These are phyloP conservation scores for Vulpes vulpes DNA, from an alignment of 2,113 vertebrate species.

Conservation along the genomic window DNA sequence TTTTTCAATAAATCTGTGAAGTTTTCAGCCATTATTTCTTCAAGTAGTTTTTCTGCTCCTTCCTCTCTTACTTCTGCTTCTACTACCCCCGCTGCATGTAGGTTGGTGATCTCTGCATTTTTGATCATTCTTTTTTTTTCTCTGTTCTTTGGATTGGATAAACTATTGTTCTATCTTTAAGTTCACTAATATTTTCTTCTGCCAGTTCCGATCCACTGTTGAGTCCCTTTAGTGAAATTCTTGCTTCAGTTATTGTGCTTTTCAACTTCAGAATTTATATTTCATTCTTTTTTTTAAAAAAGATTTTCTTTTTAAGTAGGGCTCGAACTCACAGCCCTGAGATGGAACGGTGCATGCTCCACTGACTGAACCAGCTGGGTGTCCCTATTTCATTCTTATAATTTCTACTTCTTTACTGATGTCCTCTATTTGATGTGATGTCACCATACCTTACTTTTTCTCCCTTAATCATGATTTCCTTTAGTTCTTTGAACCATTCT, in stretches of 20 bases:
- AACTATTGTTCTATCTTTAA: background rate
- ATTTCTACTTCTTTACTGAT: background rate
- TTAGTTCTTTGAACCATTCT: background rate
- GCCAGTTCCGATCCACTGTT: background rate
- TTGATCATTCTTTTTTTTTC: background rate
- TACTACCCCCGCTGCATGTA: background rate
- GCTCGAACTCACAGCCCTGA: too few species aligned
- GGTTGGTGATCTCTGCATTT: background rate
- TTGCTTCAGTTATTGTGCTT: background rate
- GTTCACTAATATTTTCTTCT: background rate
- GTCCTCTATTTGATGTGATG: background rate
- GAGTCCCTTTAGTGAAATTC: background rate
- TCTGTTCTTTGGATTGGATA: background rate
- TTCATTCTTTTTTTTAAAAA: background rate
- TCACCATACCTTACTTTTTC: background rate
- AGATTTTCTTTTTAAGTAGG: background rate
- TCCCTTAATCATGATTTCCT: background rate
- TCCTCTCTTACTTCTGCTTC: background rate
- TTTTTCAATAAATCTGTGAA: background rate
- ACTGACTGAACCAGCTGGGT: too few species aligned
- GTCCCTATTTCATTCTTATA: background rate
- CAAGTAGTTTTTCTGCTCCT: background rate
- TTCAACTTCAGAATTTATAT: background rate
- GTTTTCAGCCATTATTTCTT: background rate
- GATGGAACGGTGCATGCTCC: too few species aligned